A percentile compares a stretch with the other conserved stretches of the same genome.
phyloP scores from a whole-genome alignment of 2,888 invertebrate species.

The Pandemis corylana region DNA sequence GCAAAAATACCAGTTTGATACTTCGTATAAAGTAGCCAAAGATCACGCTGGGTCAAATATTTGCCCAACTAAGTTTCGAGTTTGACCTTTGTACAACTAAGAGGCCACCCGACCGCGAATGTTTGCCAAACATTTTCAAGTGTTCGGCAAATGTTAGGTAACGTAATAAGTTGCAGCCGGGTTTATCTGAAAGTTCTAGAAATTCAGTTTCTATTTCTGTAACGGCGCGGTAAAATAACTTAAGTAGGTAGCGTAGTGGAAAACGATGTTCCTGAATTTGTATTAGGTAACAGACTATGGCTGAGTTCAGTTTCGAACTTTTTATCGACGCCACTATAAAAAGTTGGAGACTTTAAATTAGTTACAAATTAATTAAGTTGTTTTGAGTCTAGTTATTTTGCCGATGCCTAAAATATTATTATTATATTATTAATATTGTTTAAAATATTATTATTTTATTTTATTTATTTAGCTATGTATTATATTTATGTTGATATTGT shows the following conservation, averaged over 20 bases:
- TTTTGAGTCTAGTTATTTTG: too few relatives aligned
- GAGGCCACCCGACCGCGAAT: conserved; percentile 16
- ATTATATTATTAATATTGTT: too few relatives aligned
- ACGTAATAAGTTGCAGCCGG: conserved; percentile 33
- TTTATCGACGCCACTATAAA: not conserved
- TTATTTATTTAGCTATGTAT: too few relatives aligned
- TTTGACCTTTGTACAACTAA: conserved; percentile 14
- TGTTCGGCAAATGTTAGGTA: conserved; percentile 19
- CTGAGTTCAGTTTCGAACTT: too few relatives aligned
- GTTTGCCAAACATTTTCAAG: conserved; percentile 27
- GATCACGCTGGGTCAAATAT: conserved; percentile 24
- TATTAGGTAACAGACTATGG: not conserved
- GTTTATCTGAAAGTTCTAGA: conserved; percentile 35
- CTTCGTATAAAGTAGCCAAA: not conserved
- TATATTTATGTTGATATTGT: too few relatives aligned
- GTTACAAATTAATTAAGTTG: not conserved
- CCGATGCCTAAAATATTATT: too few relatives aligned
- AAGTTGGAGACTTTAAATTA: not conserved
- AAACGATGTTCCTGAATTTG: conserved; percentile 11
- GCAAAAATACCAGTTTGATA: not conserved
- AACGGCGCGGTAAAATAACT: conserved; percentile 23
- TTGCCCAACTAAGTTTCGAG: conserved; percentile 26
- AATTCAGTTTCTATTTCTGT: conserved; percentile 38
- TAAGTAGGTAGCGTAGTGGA: conserved; percentile 10
- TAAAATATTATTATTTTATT: too few relatives aligned